Conservation (phyloP, 2,888 invertebrate genomes). For the Escarpia spicata region DNA sequence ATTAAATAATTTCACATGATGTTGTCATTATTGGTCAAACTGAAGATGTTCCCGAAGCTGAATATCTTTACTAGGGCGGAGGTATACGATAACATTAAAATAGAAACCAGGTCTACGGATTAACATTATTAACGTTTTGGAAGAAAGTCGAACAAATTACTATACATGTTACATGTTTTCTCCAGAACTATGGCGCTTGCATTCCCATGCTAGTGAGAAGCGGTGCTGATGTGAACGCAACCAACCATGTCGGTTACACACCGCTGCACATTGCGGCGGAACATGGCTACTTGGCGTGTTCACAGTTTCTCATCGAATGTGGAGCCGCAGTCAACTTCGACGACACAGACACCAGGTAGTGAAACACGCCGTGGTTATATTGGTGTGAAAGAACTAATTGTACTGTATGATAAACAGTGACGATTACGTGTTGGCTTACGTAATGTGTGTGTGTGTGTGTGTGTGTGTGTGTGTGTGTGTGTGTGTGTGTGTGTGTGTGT, state of each 20-base stretch:
- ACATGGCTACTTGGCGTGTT: slow-evolving; percentile 74
- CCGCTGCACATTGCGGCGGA: slow-evolving; percentile 91
- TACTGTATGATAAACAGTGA: background rate
- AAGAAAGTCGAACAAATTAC: no score
- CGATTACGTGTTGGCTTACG: background rate
- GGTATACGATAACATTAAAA: no score
- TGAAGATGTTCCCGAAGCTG: no score
- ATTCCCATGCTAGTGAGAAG: slow-evolving; percentile 79
- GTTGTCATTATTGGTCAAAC: no score
- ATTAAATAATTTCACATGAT: no score
- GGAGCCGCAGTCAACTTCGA: slow-evolving; percentile 83
- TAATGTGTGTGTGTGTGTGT: background rate
- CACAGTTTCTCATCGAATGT: slow-evolving; percentile 76
- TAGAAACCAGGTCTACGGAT: no score
- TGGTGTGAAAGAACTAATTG: slow-evolving; percentile 41
- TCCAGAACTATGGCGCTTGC: slow-evolving; percentile 79
- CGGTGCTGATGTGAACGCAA: slow-evolving; percentile 68
- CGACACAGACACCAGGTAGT: slow-evolving; percentile 27
- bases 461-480: no score
- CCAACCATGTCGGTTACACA: slow-evolving; percentile 88
- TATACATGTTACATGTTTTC: background rate
- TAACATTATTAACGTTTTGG: no score
- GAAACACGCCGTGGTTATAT: slow-evolving; percentile 24
- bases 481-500: no score
- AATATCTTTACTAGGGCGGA: no score